Base-by-base conservation (phyloP, 2,888 invertebrate species). In the Cinara cedri region DNA sequence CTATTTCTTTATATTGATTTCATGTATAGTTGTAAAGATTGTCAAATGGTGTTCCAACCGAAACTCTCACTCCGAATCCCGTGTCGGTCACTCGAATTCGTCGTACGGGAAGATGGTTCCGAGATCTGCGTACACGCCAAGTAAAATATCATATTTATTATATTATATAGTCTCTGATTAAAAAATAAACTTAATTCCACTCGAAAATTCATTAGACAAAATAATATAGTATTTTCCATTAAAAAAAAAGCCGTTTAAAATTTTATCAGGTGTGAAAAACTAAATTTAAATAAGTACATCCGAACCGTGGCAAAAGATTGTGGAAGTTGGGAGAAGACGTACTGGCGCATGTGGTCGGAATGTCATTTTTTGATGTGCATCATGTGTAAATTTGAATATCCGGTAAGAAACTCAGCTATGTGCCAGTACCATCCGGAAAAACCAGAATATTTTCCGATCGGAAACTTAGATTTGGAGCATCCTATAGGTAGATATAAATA, bases 331-430 rank as follows among this genome's bases (percentile, higher is more conserved):
- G 88, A 95, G 1, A 91, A 91, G 84, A 95, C 96, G 3, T 97
- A 97, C 86, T 97, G 97, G 97, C 89, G 93, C 54, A 87, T 96
- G 63, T 97, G 97, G 97, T 95, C 95, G 0, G 92, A 93, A 84
- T 92, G 95, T 82, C 97, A 97, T 86, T 94, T 91, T 86, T 87
- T 96, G 34, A 90, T 90, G 81, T 97, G 97, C 84, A 89, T 90
- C 71, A 88, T 90, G 1, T 96, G 96, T 84, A 92, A 93, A 84
- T 89, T 88, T 46, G 90, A 89, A 85, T 94, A 93, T 85, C 92
- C 93, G 0, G 89, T 90, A 1, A 90, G 91, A 84, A 90, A 90
- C 87, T 89, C 88, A 57, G 81, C 80, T 46, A 83, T 82, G 82
- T 95, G 95, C 83, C 90, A 91, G 8, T 92, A 90, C 85, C 95